Percentiles rank a stretch among this genome's conserved stretches.
These are phyloP conservation scores for Melopsittacus undulatus DNA, from an alignment of 2,797 vertebrate genomes.

Conservation along the genomic window DNA sequence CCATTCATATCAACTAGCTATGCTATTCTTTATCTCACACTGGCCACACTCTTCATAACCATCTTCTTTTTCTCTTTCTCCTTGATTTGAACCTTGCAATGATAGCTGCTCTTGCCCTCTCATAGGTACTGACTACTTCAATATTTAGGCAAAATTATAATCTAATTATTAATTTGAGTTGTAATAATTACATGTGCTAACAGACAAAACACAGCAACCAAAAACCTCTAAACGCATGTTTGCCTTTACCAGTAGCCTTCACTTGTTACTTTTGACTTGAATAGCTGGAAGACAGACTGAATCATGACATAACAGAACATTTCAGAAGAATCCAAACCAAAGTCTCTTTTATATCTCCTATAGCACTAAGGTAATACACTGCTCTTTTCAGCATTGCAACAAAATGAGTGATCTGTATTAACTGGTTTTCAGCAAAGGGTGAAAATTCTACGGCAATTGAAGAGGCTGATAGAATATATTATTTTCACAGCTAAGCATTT, in stretches of 20 bases:
- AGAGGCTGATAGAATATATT: background rate
- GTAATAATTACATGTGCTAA: background rate
- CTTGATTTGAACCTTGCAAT: background rate
- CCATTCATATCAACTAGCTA: background rate
- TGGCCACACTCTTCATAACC: background rate
- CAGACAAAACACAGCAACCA: background rate
- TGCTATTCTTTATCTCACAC: background rate
- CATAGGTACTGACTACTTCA: background rate
- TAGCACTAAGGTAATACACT: background rate
- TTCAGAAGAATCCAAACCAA: background rate
- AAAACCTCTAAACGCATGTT: background rate
- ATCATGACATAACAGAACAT: accelerated
- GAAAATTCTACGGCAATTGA: background rate
- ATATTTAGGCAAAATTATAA: background rate
- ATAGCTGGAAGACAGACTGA: background rate
- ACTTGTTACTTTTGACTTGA: background rate
- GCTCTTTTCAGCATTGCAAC: background rate
- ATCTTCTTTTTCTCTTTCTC: background rate
- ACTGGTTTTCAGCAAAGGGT: background rate
- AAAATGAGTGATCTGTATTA: background rate
- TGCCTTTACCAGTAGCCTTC: background rate
- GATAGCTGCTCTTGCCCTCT: background rate
- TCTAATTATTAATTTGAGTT: background rate
- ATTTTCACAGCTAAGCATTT: constrained; percentile 3
- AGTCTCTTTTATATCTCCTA: background rate